Base-by-base conservation (phyloP, 1,140 invertebrate genomes). In the Copidosoma floridanum region DNA sequence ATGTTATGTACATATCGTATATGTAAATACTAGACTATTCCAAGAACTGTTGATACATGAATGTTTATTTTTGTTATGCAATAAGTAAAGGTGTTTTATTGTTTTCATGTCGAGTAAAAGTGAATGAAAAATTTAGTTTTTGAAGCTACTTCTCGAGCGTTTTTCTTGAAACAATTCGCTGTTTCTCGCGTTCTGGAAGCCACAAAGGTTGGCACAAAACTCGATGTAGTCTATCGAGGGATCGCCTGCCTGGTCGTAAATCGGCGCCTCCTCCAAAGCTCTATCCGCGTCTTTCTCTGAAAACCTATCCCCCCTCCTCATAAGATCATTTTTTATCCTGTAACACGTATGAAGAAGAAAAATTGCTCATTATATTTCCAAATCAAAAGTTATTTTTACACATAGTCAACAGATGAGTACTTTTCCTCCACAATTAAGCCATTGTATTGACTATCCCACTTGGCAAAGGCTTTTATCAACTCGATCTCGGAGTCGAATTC, bases 401-500 rank as follows among this genome's bases (percentile, higher is more conserved):
- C 21, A 5, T 18, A 14, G 21, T 48, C 0, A 2, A 27, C 23
- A 29, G 1, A 0, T n/a, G 20, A 6, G 64, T 71, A 85, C 85
- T 78, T 84, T 68, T 84, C 81, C 68, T 85, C 82, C 12, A 81
- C 77, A 32, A 86, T 85, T 21, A 79, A 78, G 63, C 85, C 85
- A 6, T 81, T 81, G 51, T 81, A 81, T 24, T 83, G 77, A 6
- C 74, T 75, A 61, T 86, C 85, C 85, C 85, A 86, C 20, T 84
- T 83, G 38, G 84, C 82, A 61, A 86, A 74, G 0, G 85, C 85
- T 10, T 81, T 81, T 0, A 83, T 68, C 10, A 86, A 69, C 6
- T 84, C 84, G 54, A 84, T 83, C 68, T 86, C 85, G 0, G 85
- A 81, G 70, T 86, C 85, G 38, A 86, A 68, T 62, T 85, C 82